A percentile compares a stretch with the other conserved stretches of the same genome.
Evolutionary conservation across 1,140 invertebrate genomes (phyloP).

Genomic region (Drosophila jambulina): DNA sequence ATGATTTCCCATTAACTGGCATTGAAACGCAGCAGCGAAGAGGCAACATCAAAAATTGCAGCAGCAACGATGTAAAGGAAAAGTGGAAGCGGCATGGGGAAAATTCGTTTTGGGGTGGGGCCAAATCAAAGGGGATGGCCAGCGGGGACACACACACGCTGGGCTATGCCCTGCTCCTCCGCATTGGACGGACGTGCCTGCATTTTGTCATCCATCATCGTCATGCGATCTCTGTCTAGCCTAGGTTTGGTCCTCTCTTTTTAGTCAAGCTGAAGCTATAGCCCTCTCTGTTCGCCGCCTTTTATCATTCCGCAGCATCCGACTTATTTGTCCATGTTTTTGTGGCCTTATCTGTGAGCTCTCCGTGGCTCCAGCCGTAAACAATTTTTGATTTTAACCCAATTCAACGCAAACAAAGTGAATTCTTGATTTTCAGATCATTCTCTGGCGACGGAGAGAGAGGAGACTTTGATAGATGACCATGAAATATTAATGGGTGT

Average conservation of each 20-base stretch:
- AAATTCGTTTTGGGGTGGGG: slow-evolving; percentile 4
- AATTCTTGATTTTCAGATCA: slow-evolving; percentile 36
- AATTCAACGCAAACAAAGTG: slow-evolving; percentile 41
- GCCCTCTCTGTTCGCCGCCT: slow-evolving; percentile 25
- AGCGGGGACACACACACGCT: slow-evolving; percentile 11
- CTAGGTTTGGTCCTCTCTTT: slow-evolving; percentile 2
- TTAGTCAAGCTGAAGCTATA: background rate
- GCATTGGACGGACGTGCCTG: slow-evolving; percentile 37
- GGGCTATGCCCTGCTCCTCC: background rate
- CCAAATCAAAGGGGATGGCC: slow-evolving; percentile 21
- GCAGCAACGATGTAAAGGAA: slow-evolving; percentile 35
- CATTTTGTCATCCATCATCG: slow-evolving; percentile 80
- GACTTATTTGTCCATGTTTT: slow-evolving; percentile 40
- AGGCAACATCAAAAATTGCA: slow-evolving; percentile 48
- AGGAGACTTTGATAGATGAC: slow-evolving; percentile 43
- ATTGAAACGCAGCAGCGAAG: slow-evolving; percentile 50
- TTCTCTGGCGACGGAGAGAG: slow-evolving; percentile 1
- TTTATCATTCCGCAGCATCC: slow-evolving; percentile 37
- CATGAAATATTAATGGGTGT: slow-evolving; percentile 32
- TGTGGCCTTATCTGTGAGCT: slow-evolving; percentile 32
- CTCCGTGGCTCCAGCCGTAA: slow-evolving; percentile 17
- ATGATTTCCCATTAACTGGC: slow-evolving; percentile 83
- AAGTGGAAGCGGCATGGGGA: slow-evolving; percentile 1
- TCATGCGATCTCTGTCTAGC: slow-evolving; percentile 22
- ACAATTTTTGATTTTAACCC: slow-evolving; percentile 48